Evolutionary conservation across 2,113 vertebrate genomes (phyloP).

Genomic region (Dasyurus viverrinus): DNA sequence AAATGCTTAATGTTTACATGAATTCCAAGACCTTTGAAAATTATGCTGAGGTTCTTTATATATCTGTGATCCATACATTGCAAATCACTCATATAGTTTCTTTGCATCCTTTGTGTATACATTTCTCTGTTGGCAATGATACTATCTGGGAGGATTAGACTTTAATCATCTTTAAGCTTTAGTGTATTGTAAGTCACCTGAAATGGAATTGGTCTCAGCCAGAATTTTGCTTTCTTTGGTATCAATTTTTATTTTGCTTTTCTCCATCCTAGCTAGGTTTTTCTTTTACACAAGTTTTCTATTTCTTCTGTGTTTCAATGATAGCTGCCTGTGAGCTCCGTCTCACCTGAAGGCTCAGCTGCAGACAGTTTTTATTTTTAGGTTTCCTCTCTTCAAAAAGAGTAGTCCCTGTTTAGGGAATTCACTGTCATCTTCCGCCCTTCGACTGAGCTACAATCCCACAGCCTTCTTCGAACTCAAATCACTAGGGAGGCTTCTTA

Average conservation of each 20-base stretch:
- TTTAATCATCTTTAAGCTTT: background rate
- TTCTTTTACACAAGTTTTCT: constrained; percentile 42
- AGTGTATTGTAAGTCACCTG: background rate
- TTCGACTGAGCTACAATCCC: constrained; percentile 60
- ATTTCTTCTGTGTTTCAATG: constrained; percentile 49
- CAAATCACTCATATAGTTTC: background rate
- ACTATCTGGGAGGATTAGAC: constrained; percentile 26
- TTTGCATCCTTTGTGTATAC: background rate
- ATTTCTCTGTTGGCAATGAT: background rate
- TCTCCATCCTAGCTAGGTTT: constrained; percentile 24
- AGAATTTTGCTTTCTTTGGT: background rate
- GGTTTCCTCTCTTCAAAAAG: constrained; percentile 60
- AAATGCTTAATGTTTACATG: background rate
- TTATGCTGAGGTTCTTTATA: background rate
- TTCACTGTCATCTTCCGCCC: constrained; percentile 68
- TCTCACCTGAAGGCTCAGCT: constrained; percentile 35
- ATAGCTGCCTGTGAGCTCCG: constrained; percentile 55
- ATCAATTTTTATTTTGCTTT: constrained; percentile 20
- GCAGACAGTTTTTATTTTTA: constrained; percentile 70
- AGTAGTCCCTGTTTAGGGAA: constrained; percentile 64
- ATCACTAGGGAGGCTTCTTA: constrained; percentile 69
- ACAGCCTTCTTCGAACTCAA: constrained; percentile 71
- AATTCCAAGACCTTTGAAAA: background rate
- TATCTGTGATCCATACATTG: background rate
- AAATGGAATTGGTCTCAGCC: background rate